Conservation (phyloP, 2,888 invertebrate species). For the Ceraclea dissimilis region DNA sequence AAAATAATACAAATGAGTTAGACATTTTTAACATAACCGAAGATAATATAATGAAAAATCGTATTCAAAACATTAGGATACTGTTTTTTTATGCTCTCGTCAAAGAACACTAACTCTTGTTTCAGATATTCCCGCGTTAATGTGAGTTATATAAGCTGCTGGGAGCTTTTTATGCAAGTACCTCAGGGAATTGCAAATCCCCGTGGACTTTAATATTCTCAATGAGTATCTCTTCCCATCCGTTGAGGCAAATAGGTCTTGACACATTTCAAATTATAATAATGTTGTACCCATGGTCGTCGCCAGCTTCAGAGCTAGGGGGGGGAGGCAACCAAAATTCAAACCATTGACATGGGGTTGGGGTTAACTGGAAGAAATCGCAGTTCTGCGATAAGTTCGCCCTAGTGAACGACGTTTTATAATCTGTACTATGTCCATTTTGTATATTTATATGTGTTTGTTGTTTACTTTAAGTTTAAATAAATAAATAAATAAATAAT, state of each 20-base stretch:
- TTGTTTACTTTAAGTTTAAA: too few species aligned
- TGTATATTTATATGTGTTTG: too few species aligned
- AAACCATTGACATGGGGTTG: too few species aligned
- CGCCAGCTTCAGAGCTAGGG: too few species aligned
- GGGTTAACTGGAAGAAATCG: too few species aligned
- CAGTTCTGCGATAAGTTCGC: too few species aligned
- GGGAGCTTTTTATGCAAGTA: slow-evolving; percentile 18
- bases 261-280: slow-evolving; percentile 23
- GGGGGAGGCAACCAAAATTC: too few species aligned
- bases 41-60: neutral
- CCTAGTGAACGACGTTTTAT: too few species aligned
- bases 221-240: slow-evolving; percentile 6
- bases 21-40: neutral
- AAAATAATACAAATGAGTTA: slow-evolving; percentile 3
- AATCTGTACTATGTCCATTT: too few species aligned
- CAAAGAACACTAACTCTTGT: neutral
- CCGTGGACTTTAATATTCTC: slow-evolving; percentile 18
- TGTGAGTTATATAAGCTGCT: neutral
- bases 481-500: too few species aligned
- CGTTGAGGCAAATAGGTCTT: slow-evolving; percentile 16
- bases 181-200: slow-evolving; percentile 11
- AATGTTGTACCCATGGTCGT: too few species aligned
- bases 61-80: too few species aligned
- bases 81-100: neutral
- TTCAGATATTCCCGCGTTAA: neutral